Evolutionary conservation across 2,888 invertebrate genomes (phyloP).

Genomic region (Eubasilissa splendida): DNA sequence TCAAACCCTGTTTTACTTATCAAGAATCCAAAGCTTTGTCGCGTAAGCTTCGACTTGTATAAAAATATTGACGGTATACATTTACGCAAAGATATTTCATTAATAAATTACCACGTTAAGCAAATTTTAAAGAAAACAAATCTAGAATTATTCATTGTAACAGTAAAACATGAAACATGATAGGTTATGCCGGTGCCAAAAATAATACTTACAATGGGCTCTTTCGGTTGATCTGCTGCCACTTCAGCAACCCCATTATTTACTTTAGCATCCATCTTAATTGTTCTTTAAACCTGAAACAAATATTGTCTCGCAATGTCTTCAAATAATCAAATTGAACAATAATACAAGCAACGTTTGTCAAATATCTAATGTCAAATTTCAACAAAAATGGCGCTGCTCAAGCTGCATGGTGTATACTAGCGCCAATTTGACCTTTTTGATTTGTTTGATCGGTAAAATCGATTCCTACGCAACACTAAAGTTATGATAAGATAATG

Average conservation of each 20-base stretch:
- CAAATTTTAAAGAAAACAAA: background rate
- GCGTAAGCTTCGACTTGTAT: background rate
- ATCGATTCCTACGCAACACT: conserved; percentile 39
- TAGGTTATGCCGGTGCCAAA: conserved; percentile 48
- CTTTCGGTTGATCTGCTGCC: conserved; percentile 40
- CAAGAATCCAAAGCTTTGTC: background rate
- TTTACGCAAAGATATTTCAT: no score
- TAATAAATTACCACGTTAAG: no score
- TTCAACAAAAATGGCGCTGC: conserved; percentile 49
- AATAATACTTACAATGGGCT: conserved; percentile 39
- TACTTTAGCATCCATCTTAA: conserved; percentile 48
- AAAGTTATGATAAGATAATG: conserved; percentile 16
- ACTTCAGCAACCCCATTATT: conserved; percentile 45
- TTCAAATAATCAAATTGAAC: conserved; percentile 15
- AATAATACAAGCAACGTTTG: conserved; percentile 38
- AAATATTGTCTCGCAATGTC: conserved; percentile 4
- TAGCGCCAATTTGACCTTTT: conserved; percentile 39
- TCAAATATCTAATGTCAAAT: conserved; percentile 44
- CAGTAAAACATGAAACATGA: conserved; percentile 32
- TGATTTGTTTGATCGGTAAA: conserved; percentile 42
- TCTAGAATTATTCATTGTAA: conserved; percentile 6
- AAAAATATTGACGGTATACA: no score
- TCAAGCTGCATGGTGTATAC: conserved; percentile 24
- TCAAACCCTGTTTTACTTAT: background rate
- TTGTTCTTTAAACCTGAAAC: conserved; percentile 14